Conservation (phyloP, 2,888 invertebrate species). For the Callyntrura sp. region DNA sequence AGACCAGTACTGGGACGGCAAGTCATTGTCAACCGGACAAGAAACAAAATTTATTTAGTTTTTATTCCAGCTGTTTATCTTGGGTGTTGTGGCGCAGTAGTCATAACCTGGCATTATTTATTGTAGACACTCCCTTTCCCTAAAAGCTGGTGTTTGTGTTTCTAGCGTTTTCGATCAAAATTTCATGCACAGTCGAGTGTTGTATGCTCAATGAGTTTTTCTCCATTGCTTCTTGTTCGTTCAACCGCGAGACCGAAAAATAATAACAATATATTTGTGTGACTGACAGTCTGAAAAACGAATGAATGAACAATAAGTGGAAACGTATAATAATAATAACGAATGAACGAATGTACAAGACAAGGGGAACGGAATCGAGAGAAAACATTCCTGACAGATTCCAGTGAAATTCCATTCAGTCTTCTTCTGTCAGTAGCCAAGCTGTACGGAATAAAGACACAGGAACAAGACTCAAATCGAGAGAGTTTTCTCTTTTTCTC, state of each 20-base stretch:
- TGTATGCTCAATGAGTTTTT: background rate
- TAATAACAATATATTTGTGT: conserved; percentile 59
- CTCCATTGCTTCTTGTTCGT: background rate
- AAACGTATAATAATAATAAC: conserved; percentile 42
- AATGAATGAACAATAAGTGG: conserved; percentile 68
- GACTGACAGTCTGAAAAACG: conserved; percentile 67
- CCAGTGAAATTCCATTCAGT: conserved; percentile 68
- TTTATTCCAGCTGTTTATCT: background rate
- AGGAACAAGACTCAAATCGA: background rate
- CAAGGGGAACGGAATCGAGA: conserved; percentile 63
- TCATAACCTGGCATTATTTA: background rate
- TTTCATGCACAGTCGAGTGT: background rate
- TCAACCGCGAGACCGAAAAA: background rate
- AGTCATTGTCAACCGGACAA: background rate
- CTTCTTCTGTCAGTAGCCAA: conserved; percentile 31
- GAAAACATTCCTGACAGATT: conserved; percentile 68
- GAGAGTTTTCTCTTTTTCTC: background rate
- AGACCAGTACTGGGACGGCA: background rate
- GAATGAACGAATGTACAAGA: conserved; percentile 48
- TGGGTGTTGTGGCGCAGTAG: background rate
- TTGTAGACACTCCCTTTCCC: background rate
- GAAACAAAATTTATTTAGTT: background rate
- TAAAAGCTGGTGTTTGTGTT: background rate
- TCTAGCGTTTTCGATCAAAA: background rate
- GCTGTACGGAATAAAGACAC: background rate